Conservation (phyloP, 2,888 invertebrate genomes). For the Limnephilus auricula region DNA sequence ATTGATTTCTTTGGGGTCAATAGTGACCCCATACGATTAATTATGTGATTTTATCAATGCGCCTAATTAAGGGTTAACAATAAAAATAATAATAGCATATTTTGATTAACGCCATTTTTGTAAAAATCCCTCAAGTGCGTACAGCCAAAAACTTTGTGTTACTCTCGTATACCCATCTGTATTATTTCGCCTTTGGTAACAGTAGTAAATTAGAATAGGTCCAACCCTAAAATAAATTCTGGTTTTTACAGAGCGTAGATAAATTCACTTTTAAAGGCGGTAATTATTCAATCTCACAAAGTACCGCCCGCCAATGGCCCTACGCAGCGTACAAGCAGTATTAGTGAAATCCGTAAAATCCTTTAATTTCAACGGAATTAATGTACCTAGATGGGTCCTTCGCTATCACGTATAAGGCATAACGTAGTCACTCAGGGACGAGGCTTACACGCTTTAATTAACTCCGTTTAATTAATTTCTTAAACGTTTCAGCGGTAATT, state of each 20-base stretch:
- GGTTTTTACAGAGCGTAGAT: background rate
- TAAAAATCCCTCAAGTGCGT: too few relatives aligned
- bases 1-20: too few relatives aligned
- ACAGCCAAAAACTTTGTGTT: background rate
- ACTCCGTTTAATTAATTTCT: conserved; percentile 47
- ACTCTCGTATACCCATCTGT: background rate
- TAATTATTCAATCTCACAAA: background rate
- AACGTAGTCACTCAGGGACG: conserved; percentile 1
- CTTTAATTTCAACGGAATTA: background rate
- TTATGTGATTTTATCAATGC: too few relatives aligned
- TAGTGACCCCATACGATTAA: too few relatives aligned
- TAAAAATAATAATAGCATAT: too few relatives aligned
- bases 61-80: too few relatives aligned
- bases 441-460: conserved; percentile 45
- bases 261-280: background rate
- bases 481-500: conserved; percentile 26
- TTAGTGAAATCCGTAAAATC: background rate
- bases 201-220: background rate
- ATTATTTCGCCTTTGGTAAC: too few relatives aligned
- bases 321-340: background rate
- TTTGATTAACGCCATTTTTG: too few relatives aligned
- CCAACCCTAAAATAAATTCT: background rate
- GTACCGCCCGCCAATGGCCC: background rate
- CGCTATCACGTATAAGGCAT: background rate
- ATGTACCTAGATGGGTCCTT: background rate